Conservation (phyloP, 2,888 invertebrate species). For the Stratiomys singularior region DNA sequence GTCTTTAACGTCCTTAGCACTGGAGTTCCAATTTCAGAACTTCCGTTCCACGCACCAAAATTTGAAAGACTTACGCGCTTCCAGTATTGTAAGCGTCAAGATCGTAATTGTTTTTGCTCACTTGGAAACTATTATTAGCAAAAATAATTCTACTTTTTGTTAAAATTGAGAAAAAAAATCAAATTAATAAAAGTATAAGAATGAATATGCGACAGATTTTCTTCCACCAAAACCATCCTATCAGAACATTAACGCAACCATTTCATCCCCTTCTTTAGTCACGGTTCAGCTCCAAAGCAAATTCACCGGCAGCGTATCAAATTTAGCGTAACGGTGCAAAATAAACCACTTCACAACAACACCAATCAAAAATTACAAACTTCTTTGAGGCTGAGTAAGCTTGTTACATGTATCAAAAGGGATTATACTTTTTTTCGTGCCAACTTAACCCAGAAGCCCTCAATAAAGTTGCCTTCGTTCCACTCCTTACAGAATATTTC, state of each 20-base stretch:
- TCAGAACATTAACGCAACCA: neutral
- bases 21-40: no score
- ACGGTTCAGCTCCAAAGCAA: conserved; percentile 1
- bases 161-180: no score
- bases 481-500: neutral
- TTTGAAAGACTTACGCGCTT: no score
- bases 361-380: conserved; percentile 1
- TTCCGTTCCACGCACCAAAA: no score
- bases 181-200: no score
- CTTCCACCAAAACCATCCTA: conserved; percentile 7
- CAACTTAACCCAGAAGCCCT: conserved; percentile 10
- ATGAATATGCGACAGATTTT: neutral
- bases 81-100: no score
- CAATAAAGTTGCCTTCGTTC: neutral
- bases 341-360: neutral
- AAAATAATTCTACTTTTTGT: no score
- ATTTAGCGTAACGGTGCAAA: conserved; percentile 24
- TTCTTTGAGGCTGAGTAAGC: conserved; percentile 9
- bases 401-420: conserved; percentile 12
- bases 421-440: neutral
- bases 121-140: no score
- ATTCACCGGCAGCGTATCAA: conserved; percentile 4
- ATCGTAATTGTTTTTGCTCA: no score
- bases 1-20: no score
- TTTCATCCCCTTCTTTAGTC: conserved; percentile 24